Evolutionary conservation across 2,797 vertebrate genomes (phyloP).

Genomic region (Anguilla anguilla): DNA sequence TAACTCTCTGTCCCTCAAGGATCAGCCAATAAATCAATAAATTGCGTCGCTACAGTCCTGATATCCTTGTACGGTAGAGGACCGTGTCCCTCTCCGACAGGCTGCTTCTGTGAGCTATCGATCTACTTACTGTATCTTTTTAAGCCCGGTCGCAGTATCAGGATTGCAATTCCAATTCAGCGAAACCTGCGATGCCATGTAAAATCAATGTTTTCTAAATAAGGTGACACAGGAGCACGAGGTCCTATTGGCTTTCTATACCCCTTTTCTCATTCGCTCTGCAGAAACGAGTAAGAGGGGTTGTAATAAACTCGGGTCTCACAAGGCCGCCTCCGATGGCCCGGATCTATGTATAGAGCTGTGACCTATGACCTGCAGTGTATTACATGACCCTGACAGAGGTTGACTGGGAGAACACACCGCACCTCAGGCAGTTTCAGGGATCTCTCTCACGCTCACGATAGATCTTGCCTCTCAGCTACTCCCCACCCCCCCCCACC

Average conservation of each 20-base stretch:
- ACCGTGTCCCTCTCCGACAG: background rate
- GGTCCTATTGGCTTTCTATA: background rate
- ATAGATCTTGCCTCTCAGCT: background rate
- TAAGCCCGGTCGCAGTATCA: background rate
- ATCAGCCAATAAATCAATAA: background rate
- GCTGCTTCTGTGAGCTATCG: background rate
- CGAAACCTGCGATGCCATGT: background rate
- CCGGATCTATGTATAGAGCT: background rate
- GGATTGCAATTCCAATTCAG: background rate
- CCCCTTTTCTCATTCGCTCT: background rate
- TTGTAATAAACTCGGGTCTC: background rate
- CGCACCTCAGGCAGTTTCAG: background rate
- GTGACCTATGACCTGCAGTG: background rate
- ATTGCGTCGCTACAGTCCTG: background rate
- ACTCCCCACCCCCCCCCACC: too few relatives aligned
- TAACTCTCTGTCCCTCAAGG: background rate
- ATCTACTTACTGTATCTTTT: slow-evolving; percentile 9
- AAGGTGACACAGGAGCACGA: background rate
- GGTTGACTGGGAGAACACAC: background rate
- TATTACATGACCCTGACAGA: background rate
- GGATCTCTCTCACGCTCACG: background rate
- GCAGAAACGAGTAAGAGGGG: background rate
- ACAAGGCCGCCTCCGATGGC: background rate
- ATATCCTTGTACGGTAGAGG: background rate
- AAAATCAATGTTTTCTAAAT: background rate